Base-by-base conservation (phyloP, 2,888 invertebrate genomes). In the Metallyticus violacea region DNA sequence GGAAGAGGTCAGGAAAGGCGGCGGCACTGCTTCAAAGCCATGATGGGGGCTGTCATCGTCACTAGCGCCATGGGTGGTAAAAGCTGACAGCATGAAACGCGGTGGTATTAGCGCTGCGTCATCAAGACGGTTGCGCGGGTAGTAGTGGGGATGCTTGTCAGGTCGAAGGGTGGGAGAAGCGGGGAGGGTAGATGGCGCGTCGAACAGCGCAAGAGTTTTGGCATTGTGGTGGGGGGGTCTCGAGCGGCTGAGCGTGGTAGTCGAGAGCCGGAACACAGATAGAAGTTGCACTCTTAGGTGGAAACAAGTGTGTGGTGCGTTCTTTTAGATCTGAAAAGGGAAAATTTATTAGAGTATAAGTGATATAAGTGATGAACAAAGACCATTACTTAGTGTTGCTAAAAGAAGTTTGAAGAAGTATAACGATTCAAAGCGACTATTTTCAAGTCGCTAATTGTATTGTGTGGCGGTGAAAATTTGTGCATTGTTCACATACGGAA, bases 31-130 rank as follows among this genome's bases (percentile, higher is more conserved):
- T 90, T 91, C 91, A 92, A 92, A 92, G 91, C 88, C 89, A 89
- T 90, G 89, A 90, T 90, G 91, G 91, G 91, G 91, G 91, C 92
- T 91, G 92, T 92, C 92, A 92, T 92, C 92, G 92, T 92, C 92
- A 91, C 92, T 91, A 91, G 90, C 92, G 90, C 92, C 91, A 92
- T 92, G 92, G 92, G 92, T 92, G 92, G 92, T 91, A 92, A 90
- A 89, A 91, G 91, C 91, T 91, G 92, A 91, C 91, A 91, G 90
- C 90, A 90, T 90, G 90, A 91, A 91, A 91, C 91, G 92, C 91
- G 91, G 91, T 90, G 91, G 92, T 90, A 91, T 92, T 92, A 91
- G 90, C 91, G 92, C 92, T 92, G 91, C 92, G 92, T 92, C 92
- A 92, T 91, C 88, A 88, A 87, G 88, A 85, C 80, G 86, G 86